Evolutionary conservation across 2,113 vertebrate genomes (phyloP), one percentile per base, ranked within the genome.

Genomic region (Brachionichthys hirsutus): DNA sequence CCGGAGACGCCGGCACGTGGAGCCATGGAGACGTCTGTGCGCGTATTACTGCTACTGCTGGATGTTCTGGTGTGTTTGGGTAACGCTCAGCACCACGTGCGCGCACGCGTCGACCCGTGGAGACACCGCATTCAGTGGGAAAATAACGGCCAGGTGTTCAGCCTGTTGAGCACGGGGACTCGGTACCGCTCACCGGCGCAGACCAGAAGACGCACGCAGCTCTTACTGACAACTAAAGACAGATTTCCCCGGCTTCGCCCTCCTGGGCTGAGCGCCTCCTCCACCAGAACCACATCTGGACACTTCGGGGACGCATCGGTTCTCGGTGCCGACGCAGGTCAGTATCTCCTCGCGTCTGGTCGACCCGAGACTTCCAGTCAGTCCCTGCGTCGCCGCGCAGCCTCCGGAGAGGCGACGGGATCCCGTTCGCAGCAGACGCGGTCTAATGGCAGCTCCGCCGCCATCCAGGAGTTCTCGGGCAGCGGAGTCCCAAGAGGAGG

Each of bases 131-230:
- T 91, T 20, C 85, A 87, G 67, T 91, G 90, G 91, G 80, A 90
- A 66, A 91, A 84, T 52, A 87, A 89, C 77, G 87, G 91, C 0
- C 83, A 80, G 36, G 62, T 83, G 38, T 88, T 73, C 73, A 90
- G 87, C 57, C 72, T 93, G n/a, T 71, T 89, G 61, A 92, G 89
- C 81, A 88, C 89, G 3, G 90, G 87, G 12, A 74, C 87, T 15
- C 85, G 84, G 6, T 91, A 90, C 43, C 87, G 76, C 15, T 41
- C 76, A 17, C 84, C 84, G 0, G 65, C 59, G 2, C 75, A 86
- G 47, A 38, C 7, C 3, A 81, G 81, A 38, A 71, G 67, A 52
- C 62, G 76, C 10, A 50, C 81, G 0, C 84, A 89, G 40, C 38
- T 88, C 1, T 63, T 85, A 3, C 14, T 89, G 42, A 84, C 76